These are phyloP conservation scores for Mayetiola destructor DNA, from an alignment of 2,888 invertebrate genomes.

Conservation along the genomic window DNA sequence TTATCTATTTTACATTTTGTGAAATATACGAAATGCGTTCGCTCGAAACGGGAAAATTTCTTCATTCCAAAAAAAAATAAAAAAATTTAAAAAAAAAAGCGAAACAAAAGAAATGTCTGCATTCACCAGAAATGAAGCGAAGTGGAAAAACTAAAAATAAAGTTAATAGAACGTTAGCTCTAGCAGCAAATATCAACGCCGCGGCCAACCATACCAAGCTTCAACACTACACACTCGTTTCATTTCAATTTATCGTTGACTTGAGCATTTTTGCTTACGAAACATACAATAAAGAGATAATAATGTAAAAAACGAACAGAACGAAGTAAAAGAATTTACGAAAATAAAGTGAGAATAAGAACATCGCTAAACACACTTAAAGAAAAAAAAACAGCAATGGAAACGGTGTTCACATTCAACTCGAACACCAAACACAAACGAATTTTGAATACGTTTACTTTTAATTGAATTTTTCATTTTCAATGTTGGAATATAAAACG, in stretches of 20 bases:
- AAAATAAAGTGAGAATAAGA: no score
- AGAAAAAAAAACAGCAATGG: background rate
- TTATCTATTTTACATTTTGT: no score
- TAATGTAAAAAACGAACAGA: background rate
- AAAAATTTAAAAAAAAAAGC: no score
- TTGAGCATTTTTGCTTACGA: background rate
- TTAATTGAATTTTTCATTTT: slow-evolving; percentile 8
- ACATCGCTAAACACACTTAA: no score
- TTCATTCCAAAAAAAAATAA: no score
- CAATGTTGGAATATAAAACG: no score
- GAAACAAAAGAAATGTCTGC: background rate
- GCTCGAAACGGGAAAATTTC: no score
- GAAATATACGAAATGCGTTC: no score
- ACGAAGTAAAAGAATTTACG: no score
- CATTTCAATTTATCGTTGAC: slow-evolving; percentile 6
- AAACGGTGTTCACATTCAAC: no score
- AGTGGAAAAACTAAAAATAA: background rate
- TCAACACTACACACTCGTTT: background rate
- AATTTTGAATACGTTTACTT: background rate
- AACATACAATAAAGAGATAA: background rate
- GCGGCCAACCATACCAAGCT: background rate
- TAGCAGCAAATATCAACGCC: background rate
- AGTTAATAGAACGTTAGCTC: no score
- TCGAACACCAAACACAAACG: background rate
- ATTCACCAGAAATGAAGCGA: background rate